Evolutionary conservation across 2,888 invertebrate species (phyloP), one percentile per base, ranked within the genome.

Genomic region (Proisotoma minuta): DNA sequence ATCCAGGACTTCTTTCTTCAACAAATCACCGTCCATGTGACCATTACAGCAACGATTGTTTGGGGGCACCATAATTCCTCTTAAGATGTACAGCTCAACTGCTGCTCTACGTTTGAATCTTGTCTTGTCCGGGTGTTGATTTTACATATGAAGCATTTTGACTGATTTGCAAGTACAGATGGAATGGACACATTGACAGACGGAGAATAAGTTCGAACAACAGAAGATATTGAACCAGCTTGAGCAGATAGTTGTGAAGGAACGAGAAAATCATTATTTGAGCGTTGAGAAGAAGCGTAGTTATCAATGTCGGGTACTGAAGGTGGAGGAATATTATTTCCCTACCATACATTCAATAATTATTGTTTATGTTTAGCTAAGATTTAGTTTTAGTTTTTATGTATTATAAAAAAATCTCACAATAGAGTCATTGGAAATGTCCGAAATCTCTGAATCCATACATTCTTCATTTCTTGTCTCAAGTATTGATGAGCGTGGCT

Each of bases 31-130:
- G 8, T 28, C 20, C 23, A 58, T 1, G 22, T 58, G 50, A 3
- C 12, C 15, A 12, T 34, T 50, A 24, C 58, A 58, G 23, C 34
- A 49, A 1, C 58, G n/a, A 34, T 58, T 58, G 5, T 28, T 29
- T 8, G 20, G 10, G 1, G 58, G 58, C 3, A 58, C 24, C 3
- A 58, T 1, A 1, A 58, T 50, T 22, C 28, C 22, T 20, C 24
- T 27, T n/a, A 3, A 1, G 18, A 58, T 5, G 22, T 18, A 58
- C 4, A 34, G 1, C 20, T 58, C 50, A 0, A 49, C 1, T 5
- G 50, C 34, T 1, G 58, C 58, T n/a, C 10, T 5, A 20, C 18
- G 5, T 43, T 5, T 5, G 43, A 43, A 18, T 4, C 43, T 15
- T 18, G 10, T 12, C 43, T 15, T 18, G 10, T 12, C 5, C 5